A percentile compares a stretch with the other conserved stretches of the same genome.
Conservation (phyloP, 2,888 invertebrate species). For the Pterobdella sp. region DNA sequence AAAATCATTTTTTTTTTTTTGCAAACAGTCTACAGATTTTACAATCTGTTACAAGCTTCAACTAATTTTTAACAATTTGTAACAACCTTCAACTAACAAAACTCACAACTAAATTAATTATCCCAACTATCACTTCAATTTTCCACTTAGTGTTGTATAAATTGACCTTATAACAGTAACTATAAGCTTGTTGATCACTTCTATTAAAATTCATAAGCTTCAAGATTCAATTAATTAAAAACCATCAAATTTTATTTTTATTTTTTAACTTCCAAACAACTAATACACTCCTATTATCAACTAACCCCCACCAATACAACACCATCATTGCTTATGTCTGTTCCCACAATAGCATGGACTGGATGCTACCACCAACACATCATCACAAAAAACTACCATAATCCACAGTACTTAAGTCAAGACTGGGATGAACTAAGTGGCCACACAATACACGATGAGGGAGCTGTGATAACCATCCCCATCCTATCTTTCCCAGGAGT, state of each 20-base stretch:
- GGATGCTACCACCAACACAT: neutral
- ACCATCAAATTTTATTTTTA: neutral
- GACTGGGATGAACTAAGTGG: conserved; percentile 61
- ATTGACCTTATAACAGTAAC: too few species aligned
- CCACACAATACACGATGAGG: conserved; percentile 59
- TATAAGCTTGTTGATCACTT: too few species aligned
- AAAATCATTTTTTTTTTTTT: too few species aligned
- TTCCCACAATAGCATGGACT: too few species aligned
- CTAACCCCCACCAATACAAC: too few species aligned
- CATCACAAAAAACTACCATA: neutral
- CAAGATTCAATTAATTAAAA: neutral
- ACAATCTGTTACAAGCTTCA: too few species aligned
- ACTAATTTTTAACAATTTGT: neutral
- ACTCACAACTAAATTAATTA: neutral
- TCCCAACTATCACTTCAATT: too few species aligned
- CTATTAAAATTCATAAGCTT: neutral
- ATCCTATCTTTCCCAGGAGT: conserved; percentile 58
- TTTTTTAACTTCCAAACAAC: neutral
- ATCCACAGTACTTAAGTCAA: conserved; percentile 56
- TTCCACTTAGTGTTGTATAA: too few species aligned
- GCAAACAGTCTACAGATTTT: too few species aligned
- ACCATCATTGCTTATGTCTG: too few species aligned
- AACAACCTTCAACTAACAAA: neutral
- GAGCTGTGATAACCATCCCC: conserved; percentile 54
- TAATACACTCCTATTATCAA: too few species aligned